These are phyloP conservation scores for Phalangium opilio DNA, from an alignment of 2,888 invertebrate species.

Conservation along the genomic window DNA sequence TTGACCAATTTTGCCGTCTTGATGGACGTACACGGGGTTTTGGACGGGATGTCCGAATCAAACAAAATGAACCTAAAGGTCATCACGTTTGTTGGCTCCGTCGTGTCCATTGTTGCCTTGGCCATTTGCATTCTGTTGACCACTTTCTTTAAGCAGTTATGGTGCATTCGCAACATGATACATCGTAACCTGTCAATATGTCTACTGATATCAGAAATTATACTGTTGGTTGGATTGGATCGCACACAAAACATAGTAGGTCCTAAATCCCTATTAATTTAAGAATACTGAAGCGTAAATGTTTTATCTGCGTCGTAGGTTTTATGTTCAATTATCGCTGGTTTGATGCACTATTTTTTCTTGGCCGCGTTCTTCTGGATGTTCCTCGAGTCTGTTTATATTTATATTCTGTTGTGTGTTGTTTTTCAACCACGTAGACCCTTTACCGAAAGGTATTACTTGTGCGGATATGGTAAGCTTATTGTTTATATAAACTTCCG, in stretches of 20 bases:
- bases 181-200: slow-evolving; percentile 14
- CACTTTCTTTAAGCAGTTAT: slow-evolving; percentile 1
- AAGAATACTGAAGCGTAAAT: too few species aligned
- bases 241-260: slow-evolving; percentile 14
- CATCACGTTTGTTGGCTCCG: slow-evolving; percentile 10
- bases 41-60: slow-evolving; percentile 1
- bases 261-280: too few species aligned
- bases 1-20: slow-evolving; percentile 13
- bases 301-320: slow-evolving; percentile 1
- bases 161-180: slow-evolving; percentile 13
- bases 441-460: slow-evolving; percentile 15
- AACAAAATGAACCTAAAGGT: slow-evolving; percentile 5
- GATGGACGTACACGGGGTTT: slow-evolving; percentile 9
- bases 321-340: slow-evolving; percentile 15
- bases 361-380: slow-evolving; percentile 18
- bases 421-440: slow-evolving; percentile 16
- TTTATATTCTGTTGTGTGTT: slow-evolving; percentile 16
- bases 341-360: slow-evolving; percentile 16
- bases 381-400: slow-evolving; percentile 17
- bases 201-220: slow-evolving; percentile 13
- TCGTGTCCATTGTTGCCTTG: slow-evolving; percentile 11
- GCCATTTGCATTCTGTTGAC: slow-evolving; percentile 8
- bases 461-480: slow-evolving; percentile 16
- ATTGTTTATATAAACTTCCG: not conserved
- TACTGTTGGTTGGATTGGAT: slow-evolving; percentile 14